Percentiles rank a stretch among this genome's conserved stretches.
Evolutionary conservation across 2,888 invertebrate species (phyloP).

Genomic region (Phalera bucephala): DNA sequence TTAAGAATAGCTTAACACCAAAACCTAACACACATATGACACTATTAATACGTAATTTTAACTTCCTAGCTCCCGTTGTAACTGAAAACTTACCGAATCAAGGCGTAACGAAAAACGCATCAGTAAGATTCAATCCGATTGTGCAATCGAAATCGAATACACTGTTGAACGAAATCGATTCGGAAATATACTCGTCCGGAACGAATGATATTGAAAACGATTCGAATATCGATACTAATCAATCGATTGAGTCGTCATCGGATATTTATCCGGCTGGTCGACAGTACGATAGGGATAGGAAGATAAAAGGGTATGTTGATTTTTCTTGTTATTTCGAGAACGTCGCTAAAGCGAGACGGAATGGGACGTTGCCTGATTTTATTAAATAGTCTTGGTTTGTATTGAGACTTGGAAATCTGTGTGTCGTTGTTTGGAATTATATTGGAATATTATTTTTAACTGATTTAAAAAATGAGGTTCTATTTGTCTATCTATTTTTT

Average conservation of each 20-base stretch:
- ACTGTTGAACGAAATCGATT: slow-evolving; percentile 67
- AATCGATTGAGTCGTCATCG: slow-evolving; percentile 66
- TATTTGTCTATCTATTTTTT: no score
- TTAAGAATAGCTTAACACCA: slow-evolving; percentile 77
- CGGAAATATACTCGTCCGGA: slow-evolving; percentile 63
- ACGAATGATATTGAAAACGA: slow-evolving; percentile 53
- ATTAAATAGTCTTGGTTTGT: slow-evolving; percentile 77
- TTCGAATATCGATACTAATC: slow-evolving; percentile 64
- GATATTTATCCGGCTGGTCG: slow-evolving; percentile 65
- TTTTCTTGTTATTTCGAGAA: slow-evolving; percentile 91
- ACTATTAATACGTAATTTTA: slow-evolving; percentile 92
- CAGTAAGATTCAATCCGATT: slow-evolving; percentile 85
- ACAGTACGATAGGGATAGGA: slow-evolving; percentile 84
- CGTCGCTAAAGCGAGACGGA: slow-evolving; percentile 85
- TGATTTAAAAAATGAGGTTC: no score
- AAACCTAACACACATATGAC: slow-evolving; percentile 92
- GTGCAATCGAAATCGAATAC: slow-evolving; percentile 79
- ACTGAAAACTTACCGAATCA: slow-evolving; percentile 34
- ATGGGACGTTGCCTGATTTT: slow-evolving; percentile 86
- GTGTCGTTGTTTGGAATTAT: no score
- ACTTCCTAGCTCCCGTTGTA: slow-evolving; percentile 86
- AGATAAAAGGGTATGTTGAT: slow-evolving; percentile 92
- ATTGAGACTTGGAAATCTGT: no score
- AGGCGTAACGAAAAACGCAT: slow-evolving; percentile 68
- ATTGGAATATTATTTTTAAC: no score